Evolutionary conservation across 2,888 invertebrate genomes (phyloP).

Genomic region (Branchellion lobata): DNA sequence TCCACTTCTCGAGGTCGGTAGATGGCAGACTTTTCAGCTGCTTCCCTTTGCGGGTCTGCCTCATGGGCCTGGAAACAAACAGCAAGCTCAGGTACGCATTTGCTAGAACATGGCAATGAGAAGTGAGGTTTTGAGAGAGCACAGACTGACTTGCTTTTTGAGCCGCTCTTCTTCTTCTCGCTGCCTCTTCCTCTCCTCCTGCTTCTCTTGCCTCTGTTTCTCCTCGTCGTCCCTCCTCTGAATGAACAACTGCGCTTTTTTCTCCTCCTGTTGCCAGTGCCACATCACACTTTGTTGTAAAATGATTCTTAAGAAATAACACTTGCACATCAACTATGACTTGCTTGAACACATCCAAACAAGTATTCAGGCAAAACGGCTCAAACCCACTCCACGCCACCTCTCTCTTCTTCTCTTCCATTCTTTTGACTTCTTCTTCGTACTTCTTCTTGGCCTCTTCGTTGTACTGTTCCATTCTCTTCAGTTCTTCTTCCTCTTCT

Average conservation of each 20-base stretch:
- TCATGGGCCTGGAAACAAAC: too few relatives aligned
- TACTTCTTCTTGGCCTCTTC: constrained; percentile 4
- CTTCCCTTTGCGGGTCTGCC: too few relatives aligned
- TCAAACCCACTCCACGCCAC: too few relatives aligned
- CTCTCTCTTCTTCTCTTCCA: not conserved
- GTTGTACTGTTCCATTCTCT: constrained; percentile 7
- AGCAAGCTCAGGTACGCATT: too few relatives aligned
- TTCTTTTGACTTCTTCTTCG: constrained; percentile 10
- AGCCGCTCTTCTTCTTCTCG: not conserved
- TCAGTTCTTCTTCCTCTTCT: constrained; percentile 3
- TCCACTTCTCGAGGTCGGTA: not conserved
- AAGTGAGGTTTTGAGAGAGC: too few relatives aligned
- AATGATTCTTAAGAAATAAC: too few relatives aligned
- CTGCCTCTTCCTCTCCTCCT: not conserved
- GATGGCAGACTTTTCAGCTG: not conserved
- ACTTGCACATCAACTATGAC: too few relatives aligned
- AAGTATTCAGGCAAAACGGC: too few relatives aligned
- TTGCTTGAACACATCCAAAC: too few relatives aligned
- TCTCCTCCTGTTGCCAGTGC: not conserved
- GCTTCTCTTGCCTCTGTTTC: not conserved
- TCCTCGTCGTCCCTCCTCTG: constrained; percentile 3
- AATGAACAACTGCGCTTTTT: constrained; percentile 7
- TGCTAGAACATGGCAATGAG: too few relatives aligned
- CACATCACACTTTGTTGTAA: too few relatives aligned
- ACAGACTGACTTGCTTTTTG: too few relatives aligned